Base-by-base conservation (phyloP, 2,888 invertebrate species). In the Fabriciana adippe region DNA sequence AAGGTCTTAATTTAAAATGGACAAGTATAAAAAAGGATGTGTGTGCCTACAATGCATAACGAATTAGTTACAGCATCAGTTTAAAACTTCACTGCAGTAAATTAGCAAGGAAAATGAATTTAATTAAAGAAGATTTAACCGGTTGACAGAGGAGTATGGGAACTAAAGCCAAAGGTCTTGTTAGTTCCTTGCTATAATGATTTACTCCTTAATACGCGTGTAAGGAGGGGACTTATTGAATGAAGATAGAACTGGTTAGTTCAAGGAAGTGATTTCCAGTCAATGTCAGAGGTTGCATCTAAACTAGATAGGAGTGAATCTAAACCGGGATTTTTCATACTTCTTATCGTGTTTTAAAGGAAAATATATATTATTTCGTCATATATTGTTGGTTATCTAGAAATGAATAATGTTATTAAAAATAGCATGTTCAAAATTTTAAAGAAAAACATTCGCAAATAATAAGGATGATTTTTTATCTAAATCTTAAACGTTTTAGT, bases 61-160 rank as follows among this genome's bases (percentile, higher is more conserved):
- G 60, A 48, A 61, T 51, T 51, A 18, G 13, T 21, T 16, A 5
- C 16, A 60, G 31, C 48, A n/a, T 57, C 1, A 55, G 5, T 45
- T 13, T 31, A 4, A 50, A 6, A 16, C 35, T 61, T 61, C 16
- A n/a, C 16, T 18, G 8, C 50, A 16, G 13, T 61, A 50, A 11
- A 11, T 35, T 14, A 18, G n/a, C 5, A 26, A 69, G 74, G 77
- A 76, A 80, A 77, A 76, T 75, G 63, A 73, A 66, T 71, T 73
- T 64, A 75, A 75, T 77, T 55, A 61, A 71, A 66, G 64, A 55
- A 69, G 69, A 63, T 66, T 50, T 59, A 69, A 66, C 69, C 62
- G 59, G 67, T 53, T 69, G 41, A 15, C 35, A 35, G 14, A 15
- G 26, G 16, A 45, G 41, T 21, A 50, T 51, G 45, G 16, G 57